phyloP scores from a whole-genome alignment of 1,140 invertebrate species.

The Apis dorsata region DNA sequence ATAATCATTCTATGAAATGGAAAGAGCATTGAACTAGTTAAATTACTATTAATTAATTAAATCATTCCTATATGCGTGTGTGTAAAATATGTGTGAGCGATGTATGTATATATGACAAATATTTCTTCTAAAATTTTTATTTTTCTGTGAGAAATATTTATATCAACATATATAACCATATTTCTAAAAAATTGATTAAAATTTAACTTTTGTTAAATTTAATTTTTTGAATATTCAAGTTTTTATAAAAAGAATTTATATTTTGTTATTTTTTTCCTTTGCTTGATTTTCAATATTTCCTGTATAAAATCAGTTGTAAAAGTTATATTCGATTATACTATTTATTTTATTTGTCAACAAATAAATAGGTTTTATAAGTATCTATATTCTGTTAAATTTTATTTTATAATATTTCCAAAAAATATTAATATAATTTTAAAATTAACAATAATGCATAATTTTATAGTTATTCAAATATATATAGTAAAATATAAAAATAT shows the following conservation, averaged over 20 bases:
- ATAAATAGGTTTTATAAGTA: slow-evolving; percentile 36
- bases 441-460: background rate
- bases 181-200: background rate
- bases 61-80: slow-evolving; percentile 49
- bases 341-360: slow-evolving; percentile 22
- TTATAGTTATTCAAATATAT: background rate
- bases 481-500: background rate
- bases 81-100: slow-evolving; percentile 26
- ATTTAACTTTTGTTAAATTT: slow-evolving; percentile 11
- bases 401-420: slow-evolving; percentile 31
- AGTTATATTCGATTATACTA: slow-evolving; percentile 12
- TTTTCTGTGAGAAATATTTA: slow-evolving; percentile 48
- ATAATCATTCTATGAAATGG: slow-evolving; percentile 25
- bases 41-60: slow-evolving; percentile 36
- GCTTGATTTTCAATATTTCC: background rate
- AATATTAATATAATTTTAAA: background rate
- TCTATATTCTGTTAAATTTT: slow-evolving; percentile 31
- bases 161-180: slow-evolving; percentile 16
- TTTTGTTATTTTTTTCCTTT: slow-evolving; percentile 25
- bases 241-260: slow-evolving; percentile 24
- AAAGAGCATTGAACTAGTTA: slow-evolving; percentile 30
- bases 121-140: slow-evolving; percentile 35
- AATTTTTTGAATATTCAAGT: slow-evolving; percentile 5
- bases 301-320: background rate
- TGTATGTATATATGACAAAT: slow-evolving; percentile 21